Evolutionary conservation across 2,113 vertebrate genomes (phyloP), one percentile per base, ranked within the genome.

Genomic region (Sorex fumeus): DNA sequence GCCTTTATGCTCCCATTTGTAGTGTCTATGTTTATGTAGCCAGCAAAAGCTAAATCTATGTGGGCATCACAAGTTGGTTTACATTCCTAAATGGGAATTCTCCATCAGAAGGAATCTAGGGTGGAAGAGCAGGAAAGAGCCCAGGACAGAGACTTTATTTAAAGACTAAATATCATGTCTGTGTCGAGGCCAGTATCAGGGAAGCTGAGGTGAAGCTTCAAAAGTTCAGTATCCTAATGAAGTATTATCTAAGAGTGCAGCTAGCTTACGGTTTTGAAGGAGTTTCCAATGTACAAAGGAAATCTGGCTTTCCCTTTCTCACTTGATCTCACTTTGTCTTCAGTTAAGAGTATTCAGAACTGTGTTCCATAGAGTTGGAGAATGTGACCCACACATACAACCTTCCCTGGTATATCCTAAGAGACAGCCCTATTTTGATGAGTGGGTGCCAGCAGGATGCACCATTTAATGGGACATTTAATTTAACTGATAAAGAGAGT

Each of bases 401-500:
- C 76, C 32, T 83, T 86, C 34, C 69, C 45, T 62, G 40, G 67
- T 23, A 16, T 69, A 66, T 80, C 64, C 40, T 57, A 83, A 92
- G 76, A 87, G 62, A 40, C 50, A 60, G 89, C 78, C 45, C 23
- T 16, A 3, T 28, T 25, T 32, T 43, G 66, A 67, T 64, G 88
- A 77, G 53, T 85, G 60, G 82, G 45, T n/a, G 45, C 9, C 25
- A 11, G n/a, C 15, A 16, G 60, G 10, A 50, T 28, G 9, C 28
- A 43, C 62, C 80, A 57, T 78, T 77, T 84, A 89, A 5, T 53
- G 21, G 69, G 76, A 70, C 53, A 43, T 23, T 66, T 71, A 27
- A 66, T 81, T 80, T 94, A 92, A 50, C 47, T 88, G 71, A 53
- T 71, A 27, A 89, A 91, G 40, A 91, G 82, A 19, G 32, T 90